Evolutionary conservation across 1,140 invertebrate genomes (phyloP).

Genomic region (Dufourea novaeangliae): DNA sequence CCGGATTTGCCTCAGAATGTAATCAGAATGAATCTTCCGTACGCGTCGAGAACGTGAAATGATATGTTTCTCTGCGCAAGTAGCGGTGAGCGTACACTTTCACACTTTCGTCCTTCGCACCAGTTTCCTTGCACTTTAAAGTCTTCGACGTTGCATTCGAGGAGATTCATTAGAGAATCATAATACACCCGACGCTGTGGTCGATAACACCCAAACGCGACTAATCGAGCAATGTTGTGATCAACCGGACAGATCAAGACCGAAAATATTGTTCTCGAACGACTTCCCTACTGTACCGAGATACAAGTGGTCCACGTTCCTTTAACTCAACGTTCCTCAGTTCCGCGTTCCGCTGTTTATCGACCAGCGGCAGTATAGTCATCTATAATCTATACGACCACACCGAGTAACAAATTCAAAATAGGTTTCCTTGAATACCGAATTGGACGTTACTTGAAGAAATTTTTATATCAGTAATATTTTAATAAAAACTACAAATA

Average conservation of each 20-base stretch:
- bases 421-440: slow-evolving; percentile 25
- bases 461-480: no score
- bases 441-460: no score
- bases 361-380: slow-evolving; percentile 45
- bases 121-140: slow-evolving; percentile 29
- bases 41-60: neutral
- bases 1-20: neutral
- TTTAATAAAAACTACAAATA: no score
- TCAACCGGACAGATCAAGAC: slow-evolving; percentile 24
- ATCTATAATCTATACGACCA: slow-evolving; percentile 36
- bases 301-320: slow-evolving; percentile 65
- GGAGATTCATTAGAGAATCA: slow-evolving; percentile 6
- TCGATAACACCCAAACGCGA: slow-evolving; percentile 12
- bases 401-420: slow-evolving; percentile 33
- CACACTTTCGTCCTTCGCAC: slow-evolving; percentile 52
- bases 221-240: slow-evolving; percentile 33
- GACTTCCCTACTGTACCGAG: slow-evolving; percentile 44
- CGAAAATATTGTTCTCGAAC: slow-evolving; percentile 49
- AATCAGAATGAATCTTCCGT: neutral
- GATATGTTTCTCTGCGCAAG: slow-evolving; percentile 37
- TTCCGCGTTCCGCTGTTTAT: slow-evolving; percentile 66
- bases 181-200: neutral
- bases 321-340: slow-evolving; percentile 31
- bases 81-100: slow-evolving; percentile 47
- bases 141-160: slow-evolving; percentile 18